These are phyloP conservation scores for Panopea generosa DNA, from an alignment of 2,888 invertebrate genomes.

Conservation along the genomic window DNA sequence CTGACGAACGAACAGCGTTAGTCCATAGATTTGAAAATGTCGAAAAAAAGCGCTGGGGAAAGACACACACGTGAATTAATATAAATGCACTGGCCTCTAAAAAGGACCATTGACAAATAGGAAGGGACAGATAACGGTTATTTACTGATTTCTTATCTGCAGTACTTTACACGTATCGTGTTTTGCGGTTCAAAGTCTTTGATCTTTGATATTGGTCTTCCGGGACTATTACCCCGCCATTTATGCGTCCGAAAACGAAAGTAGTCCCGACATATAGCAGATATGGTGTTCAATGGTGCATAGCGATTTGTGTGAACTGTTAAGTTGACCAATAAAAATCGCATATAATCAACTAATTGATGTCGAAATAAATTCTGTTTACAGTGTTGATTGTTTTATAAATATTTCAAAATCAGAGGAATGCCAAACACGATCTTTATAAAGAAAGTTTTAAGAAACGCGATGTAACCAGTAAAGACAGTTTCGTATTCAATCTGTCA, in stretches of 20 bases:
- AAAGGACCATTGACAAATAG: too few relatives aligned
- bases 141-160: conserved; percentile 13
- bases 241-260: conserved; percentile 5
- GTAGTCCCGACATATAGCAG: conserved; percentile 31
- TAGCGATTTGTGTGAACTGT: conserved; percentile 51
- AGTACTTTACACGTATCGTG: conserved; percentile 12
- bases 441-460: too few relatives aligned
- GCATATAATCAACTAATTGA: conserved; percentile 15
- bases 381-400: not conserved
- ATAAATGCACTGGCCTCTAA: too few relatives aligned
- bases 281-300: conserved; percentile 29
- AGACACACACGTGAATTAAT: too few relatives aligned
- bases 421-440: too few relatives aligned
- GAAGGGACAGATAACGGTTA: conserved; percentile 6
- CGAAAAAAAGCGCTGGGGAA: too few relatives aligned
- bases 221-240: conserved; percentile 5
- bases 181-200: conserved; percentile 7
- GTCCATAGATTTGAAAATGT: too few relatives aligned
- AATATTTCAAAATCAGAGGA: too few relatives aligned
- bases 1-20: too few relatives aligned
- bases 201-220: conserved; percentile 9
- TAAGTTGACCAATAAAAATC: conserved; percentile 36
- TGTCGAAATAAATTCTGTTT: conserved; percentile 25
- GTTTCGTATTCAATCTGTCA: too few relatives aligned
- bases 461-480: too few relatives aligned